A percentile compares a stretch with the other conserved stretches of the same genome.
Conservation (phyloP, 1,140 invertebrate genomes). For the Bombus waltoni region DNA sequence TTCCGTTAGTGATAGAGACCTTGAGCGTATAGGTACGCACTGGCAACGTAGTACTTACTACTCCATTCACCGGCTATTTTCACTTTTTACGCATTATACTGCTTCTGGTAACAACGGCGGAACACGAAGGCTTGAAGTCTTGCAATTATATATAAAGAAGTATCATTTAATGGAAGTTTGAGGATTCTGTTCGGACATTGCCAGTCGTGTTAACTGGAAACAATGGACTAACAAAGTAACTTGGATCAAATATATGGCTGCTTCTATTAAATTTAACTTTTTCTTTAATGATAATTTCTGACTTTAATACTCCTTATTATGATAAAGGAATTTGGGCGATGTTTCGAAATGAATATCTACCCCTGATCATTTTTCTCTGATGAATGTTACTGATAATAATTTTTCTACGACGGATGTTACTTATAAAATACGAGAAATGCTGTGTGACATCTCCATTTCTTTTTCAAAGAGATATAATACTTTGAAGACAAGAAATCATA, state of each 20-base stretch:
- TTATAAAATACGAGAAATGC: too few relatives aligned
- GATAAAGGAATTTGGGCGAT: too few relatives aligned
- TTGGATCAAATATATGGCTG: too few relatives aligned
- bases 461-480: too few relatives aligned
- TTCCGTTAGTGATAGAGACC: conserved; percentile 64
- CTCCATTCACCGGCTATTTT: conserved; percentile 64
- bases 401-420: too few relatives aligned
- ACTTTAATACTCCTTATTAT: not conserved
- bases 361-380: not conserved
- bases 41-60: conserved; percentile 28
- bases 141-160: not conserved
- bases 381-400: not conserved
- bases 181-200: not conserved
- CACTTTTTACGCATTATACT: conserved; percentile 56
- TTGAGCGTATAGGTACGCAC: conserved; percentile 37
- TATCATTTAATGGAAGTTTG: not conserved
- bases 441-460: too few relatives aligned
- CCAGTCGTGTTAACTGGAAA: not conserved
- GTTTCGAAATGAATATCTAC: not conserved
- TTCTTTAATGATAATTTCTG: not conserved
- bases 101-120: conserved; percentile 35
- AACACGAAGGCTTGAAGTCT: conserved; percentile 28
- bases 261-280: not conserved
- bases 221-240: not conserved
- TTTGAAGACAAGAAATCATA: too few relatives aligned